Conservation (phyloP, 2,113 vertebrate genomes). For the Marcusenius ussheri region DNA sequence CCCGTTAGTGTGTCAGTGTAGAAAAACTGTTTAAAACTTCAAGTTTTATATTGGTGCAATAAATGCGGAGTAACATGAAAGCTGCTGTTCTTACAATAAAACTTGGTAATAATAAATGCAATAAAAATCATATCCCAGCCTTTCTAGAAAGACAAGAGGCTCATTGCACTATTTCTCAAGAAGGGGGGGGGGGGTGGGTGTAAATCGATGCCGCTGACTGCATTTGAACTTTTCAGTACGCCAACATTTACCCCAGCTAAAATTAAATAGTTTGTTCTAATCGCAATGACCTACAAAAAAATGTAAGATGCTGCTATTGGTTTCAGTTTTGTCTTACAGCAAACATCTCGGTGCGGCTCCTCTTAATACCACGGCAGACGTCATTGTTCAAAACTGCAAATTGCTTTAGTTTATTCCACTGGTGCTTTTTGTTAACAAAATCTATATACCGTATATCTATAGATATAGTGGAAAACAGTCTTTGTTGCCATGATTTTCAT, state of each 20-base stretch:
- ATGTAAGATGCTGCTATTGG: slow-evolving; percentile 3
- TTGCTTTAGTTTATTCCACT: neutral
- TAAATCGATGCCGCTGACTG: neutral
- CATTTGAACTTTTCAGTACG: neutral
- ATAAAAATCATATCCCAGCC: neutral
- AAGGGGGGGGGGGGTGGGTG: neutral
- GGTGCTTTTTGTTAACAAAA: neutral
- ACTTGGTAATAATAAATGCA: slow-evolving; percentile 8
- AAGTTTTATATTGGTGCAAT: slow-evolving; percentile 1
- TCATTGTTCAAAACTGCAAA: neutral
- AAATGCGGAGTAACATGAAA: slow-evolving; percentile 8
- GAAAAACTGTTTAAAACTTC: neutral
- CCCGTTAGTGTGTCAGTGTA: neutral
- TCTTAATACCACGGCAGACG: neutral
- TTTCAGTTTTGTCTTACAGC: neutral
- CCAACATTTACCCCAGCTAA: neutral
- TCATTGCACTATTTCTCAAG: neutral
- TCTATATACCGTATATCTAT: neutral
- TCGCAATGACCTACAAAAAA: slow-evolving; percentile 9
- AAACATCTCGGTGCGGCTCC: neutral
- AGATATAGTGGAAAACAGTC: neutral
- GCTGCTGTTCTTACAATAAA: slow-evolving; percentile 9
- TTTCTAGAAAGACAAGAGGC: neutral
- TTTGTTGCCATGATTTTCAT: neutral
- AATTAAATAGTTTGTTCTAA: neutral